Percentiles rank a stretch among this genome's conserved stretches.
phyloP scores from a whole-genome alignment of 2,113 vertebrate species.

The Antennarius striatus region DNA sequence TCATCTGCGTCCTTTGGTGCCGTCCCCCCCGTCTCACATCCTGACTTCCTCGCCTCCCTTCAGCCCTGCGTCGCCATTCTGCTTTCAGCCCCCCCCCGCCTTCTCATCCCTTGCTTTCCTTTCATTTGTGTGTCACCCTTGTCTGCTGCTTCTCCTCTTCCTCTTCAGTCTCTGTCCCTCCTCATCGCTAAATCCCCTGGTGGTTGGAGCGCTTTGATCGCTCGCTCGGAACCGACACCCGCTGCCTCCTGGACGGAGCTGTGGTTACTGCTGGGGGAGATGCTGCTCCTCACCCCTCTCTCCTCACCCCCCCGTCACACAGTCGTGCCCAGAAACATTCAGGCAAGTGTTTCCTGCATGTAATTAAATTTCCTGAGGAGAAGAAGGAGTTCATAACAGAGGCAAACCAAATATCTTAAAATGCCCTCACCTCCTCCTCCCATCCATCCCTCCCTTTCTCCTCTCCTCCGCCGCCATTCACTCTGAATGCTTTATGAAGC shows the following conservation, averaged over 20 bases:
- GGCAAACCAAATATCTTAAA: constrained; percentile 42
- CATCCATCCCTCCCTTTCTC: background rate
- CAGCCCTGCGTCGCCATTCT: constrained; percentile 63
- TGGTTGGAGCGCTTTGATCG: constrained; percentile 72
- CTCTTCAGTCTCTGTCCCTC: constrained; percentile 50
- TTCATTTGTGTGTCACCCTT: constrained; percentile 55
- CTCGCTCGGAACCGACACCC: constrained; percentile 52
- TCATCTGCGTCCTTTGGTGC: constrained; percentile 45
- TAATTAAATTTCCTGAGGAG: constrained; percentile 45
- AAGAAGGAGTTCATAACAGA: constrained; percentile 28
- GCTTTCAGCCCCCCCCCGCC: constrained; percentile 42
- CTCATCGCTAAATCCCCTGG: constrained; percentile 69
- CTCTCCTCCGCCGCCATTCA: constrained; percentile 28
- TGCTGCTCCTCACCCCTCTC: background rate
- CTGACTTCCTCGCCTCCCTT: constrained; percentile 48
- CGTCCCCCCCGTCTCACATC: constrained; percentile 51
- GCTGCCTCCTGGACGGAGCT: constrained; percentile 59
- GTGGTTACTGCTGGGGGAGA: constrained; percentile 42
- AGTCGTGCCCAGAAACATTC: constrained; percentile 6
- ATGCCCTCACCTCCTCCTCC: constrained; percentile 19
- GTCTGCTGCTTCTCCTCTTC: constrained; percentile 53
- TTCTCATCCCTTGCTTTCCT: constrained; percentile 31
- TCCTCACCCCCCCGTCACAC: constrained; percentile 1
- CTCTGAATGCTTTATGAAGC: constrained; percentile 35
- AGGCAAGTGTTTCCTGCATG: constrained; percentile 22